phyloP scores from a whole-genome alignment of 2,888 invertebrate species.

The Nephrotoma flavescens region DNA sequence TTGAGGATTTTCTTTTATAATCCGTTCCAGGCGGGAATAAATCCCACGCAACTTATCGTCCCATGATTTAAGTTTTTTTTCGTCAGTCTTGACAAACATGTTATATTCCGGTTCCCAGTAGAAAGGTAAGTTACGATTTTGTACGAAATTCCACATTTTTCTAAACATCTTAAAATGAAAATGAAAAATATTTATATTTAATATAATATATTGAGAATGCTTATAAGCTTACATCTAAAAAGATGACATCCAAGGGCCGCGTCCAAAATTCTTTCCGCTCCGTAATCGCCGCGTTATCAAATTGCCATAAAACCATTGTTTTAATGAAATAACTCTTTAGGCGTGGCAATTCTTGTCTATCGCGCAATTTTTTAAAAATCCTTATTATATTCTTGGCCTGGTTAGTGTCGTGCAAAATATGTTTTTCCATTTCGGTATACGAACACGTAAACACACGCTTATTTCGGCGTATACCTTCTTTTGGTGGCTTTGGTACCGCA shows the following conservation, averaged over 20 bases:
- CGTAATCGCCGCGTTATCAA: neutral
- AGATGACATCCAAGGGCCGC: neutral
- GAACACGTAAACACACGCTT: neutral
- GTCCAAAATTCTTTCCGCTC: neutral
- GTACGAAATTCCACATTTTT: neutral
- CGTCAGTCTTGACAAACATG: neutral
- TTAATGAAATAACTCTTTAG: neutral
- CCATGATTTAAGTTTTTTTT: neutral
- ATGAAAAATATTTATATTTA: no score
- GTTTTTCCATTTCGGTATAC: neutral
- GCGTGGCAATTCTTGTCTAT: neutral
- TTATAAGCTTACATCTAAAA: neutral
- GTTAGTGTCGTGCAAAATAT: neutral
- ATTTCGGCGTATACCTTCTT: neutral
- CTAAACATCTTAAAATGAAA: neutral
- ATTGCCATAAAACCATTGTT: neutral
- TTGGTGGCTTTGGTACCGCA: neutral
- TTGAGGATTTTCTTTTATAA: neutral
- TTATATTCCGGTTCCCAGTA: neutral
- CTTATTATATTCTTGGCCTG: neutral
- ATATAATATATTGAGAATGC: no score
- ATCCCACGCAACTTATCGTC: neutral
- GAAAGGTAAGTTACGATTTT: neutral
- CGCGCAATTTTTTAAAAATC: neutral
- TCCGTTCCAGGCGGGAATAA: neutral